phyloP scores from a whole-genome alignment of 1,140 invertebrate genomes.

The Drosophila ficusphila region DNA sequence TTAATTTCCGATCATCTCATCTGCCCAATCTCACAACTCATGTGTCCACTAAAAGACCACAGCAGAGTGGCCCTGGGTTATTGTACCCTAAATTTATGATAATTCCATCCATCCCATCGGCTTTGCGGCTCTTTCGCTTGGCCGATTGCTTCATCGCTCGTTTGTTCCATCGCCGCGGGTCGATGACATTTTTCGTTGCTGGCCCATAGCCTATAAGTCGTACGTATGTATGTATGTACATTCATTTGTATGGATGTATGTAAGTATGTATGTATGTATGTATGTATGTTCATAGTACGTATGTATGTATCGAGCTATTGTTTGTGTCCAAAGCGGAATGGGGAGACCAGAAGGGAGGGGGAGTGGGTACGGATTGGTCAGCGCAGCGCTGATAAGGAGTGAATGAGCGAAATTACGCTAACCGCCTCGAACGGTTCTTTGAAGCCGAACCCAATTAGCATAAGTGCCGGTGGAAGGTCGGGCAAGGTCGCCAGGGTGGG shows the following conservation, averaged over 20 bases:
- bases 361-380: slow-evolving; percentile 1
- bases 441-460: slow-evolving; percentile 26
- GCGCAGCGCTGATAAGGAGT: slow-evolving; percentile 23
- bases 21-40: slow-evolving; percentile 8
- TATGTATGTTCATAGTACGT: too few relatives aligned
- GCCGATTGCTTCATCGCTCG: slow-evolving; percentile 1
- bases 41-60: slow-evolving; percentile 6
- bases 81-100: slow-evolving; percentile 82
- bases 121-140: background rate
- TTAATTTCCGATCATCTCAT: too few relatives aligned
- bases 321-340: slow-evolving; percentile 27
- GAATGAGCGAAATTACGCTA: background rate
- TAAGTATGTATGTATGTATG: too few relatives aligned
- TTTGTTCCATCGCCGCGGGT: slow-evolving; percentile 44
- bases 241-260: too few relatives aligned
- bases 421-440: slow-evolving; percentile 1
- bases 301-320: too few relatives aligned
- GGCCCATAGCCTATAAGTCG: slow-evolving; percentile 54
- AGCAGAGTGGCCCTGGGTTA: slow-evolving; percentile 58
- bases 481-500: slow-evolving; percentile 32
- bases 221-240: too few relatives aligned
- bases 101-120: slow-evolving; percentile 56
- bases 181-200: slow-evolving; percentile 75
- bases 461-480: slow-evolving; percentile 16
- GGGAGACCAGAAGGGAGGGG: background rate